Base-by-base conservation (phyloP, 2,888 invertebrate genomes). In the Nysson spinosus region DNA sequence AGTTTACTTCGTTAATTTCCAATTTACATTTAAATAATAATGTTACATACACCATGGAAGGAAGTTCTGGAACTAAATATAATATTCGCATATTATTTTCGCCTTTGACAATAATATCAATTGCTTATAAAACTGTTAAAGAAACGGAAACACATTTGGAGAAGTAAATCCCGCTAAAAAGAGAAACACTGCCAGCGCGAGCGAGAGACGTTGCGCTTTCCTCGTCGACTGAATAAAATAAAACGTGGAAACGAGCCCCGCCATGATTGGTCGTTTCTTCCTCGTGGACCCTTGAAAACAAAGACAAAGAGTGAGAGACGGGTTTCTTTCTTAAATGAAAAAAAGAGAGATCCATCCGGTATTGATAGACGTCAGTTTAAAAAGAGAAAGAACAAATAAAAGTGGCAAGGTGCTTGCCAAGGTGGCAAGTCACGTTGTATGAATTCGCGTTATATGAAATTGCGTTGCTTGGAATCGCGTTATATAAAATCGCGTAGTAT, bases 151-250 rank as follows among this genome's bases (percentile, higher is more conserved):
- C 52, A 47, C n/a, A n/a, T n/a, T n/a, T n/a, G n/a, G n/a, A n/a
- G n/a, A n/a, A n/a, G n/a, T n/a, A n/a, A n/a, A n/a, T n/a, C n/a
- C n/a, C n/a, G n/a, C n/a, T n/a, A 24, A 58, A 56, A 17, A 46
- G 54, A 54, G 35, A 46, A 72, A 51, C 72, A 75, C 75, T 75
- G 66, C 75, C 72, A 69, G 39, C 50, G 42, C 52, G 35, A 66
- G 49, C 52, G 19, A 56, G 55, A 61, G 19, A 42, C 46, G 40
- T 66, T 56, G 51, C 55, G 50, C 66, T 58, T 55, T 58, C 5
- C 34, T 4, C 37, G 40, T 63, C 30, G 60, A 72, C 52, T 72
- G 51, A 63, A 50, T n/a, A 24, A 43, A n/a, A 40, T n/a, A 24
- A 43, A n/a, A 40, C 32, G 32, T 28, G 35, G 17, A 11, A 22